Evolutionary conservation across 2,888 invertebrate genomes (phyloP).

Genomic region (Hirudinaria manillensis): DNA sequence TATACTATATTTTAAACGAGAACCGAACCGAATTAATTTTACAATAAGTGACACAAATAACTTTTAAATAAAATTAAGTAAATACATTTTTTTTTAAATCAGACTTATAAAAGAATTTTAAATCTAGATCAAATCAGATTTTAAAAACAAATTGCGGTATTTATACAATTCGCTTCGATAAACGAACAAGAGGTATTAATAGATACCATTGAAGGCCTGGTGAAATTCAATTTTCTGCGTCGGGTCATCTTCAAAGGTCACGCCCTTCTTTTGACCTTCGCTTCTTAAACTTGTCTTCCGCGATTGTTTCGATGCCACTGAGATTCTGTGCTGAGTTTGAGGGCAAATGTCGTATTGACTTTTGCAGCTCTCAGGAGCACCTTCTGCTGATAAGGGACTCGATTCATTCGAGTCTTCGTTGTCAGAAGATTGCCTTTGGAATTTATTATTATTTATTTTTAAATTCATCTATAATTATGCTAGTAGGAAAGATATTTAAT

Average conservation of each 20-base stretch:
- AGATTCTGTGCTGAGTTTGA: neutral
- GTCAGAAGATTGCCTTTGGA: slow-evolving; percentile 38
- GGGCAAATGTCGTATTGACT: neutral
- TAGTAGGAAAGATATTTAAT: too few relatives aligned
- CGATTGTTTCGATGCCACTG: slow-evolving; percentile 4
- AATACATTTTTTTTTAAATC: too few relatives aligned
- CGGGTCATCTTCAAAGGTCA: slow-evolving; percentile 22
- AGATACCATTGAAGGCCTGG: neutral
- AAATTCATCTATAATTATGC: too few relatives aligned
- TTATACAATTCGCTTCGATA: too few relatives aligned
- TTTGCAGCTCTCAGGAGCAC: neutral
- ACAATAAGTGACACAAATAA: too few relatives aligned
- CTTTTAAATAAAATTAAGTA: too few relatives aligned
- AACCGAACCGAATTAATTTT: too few relatives aligned
- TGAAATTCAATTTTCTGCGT: neutral
- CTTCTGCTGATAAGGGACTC: slow-evolving; percentile 28
- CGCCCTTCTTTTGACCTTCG: slow-evolving; percentile 15
- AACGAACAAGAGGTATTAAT: too few relatives aligned
- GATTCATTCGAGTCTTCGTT: slow-evolving; percentile 34
- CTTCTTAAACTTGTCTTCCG: slow-evolving; percentile 16
- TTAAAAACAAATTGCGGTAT: too few relatives aligned
- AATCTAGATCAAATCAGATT: too few relatives aligned
- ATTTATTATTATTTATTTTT: neutral
- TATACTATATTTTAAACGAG: too few relatives aligned
- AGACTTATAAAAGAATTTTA: too few relatives aligned